Evolutionary conservation across 2,797 vertebrate genomes (phyloP), one percentile per base, ranked within the genome.

Genomic region (Staurois parvus): DNA sequence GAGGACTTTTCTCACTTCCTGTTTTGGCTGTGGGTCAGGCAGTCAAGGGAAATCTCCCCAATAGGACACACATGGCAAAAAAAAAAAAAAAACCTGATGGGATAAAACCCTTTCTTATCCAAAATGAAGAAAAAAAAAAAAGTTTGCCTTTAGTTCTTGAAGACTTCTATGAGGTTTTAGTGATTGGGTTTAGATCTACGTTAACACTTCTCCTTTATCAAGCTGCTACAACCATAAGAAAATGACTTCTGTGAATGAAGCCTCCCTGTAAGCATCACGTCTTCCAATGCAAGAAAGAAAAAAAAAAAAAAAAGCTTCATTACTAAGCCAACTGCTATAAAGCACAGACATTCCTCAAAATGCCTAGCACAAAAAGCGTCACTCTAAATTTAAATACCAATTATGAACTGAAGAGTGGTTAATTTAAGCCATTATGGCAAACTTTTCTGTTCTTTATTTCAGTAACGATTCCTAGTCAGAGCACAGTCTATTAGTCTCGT

Each of bases 391-490:
- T 37, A 80, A 86, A 87, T 85, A 66, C 52, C 77, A 79, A 89
- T 56, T 52, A 74, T 79, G 67, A 45, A 30, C 77, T 34, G 66
- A 45, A 69, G 42, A 45, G 64, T 32, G 66, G 88, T 79, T 87
- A 82, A 79, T 81, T 87, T 84, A 87, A 11, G 28, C 72, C 72
- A 75, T 67, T 75, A 83, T 52, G 42, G 5, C 76, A 75, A 82
- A 73, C 70, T 74, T 73, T 40, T 69, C 42, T 21, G 37, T 59
- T 9, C 52, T 24, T 29, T 74, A 80, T 28, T 64, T 42, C 80
- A 3, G 48, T 59, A 62, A 59, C 26, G 12, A 66, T 79, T 32
- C 72, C 84, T 72, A 76, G 10, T 56, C 85, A 72, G 66, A 24
- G 67, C 75, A 84, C 81, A 70, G 56, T 64, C 79, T 84, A 72